Conservation (phyloP, 2,113 vertebrate genomes). For the Lophotis ruficrista region DNA sequence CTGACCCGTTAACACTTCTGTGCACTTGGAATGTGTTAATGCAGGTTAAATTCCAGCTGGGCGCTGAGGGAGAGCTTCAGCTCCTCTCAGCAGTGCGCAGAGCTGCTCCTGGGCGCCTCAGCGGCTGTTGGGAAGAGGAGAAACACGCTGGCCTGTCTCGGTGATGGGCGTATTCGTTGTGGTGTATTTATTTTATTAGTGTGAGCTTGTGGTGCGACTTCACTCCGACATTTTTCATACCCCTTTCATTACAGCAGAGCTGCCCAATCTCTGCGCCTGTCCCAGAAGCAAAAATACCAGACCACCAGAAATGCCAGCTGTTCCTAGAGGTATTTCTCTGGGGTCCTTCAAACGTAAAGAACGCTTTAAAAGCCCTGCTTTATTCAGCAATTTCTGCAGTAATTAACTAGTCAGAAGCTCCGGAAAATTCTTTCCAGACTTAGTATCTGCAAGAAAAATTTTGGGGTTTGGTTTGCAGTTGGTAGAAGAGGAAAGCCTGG, state of each 20-base stretch:
- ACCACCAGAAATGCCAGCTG: background rate
- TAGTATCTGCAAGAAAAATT: background rate
- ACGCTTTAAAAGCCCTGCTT: background rate
- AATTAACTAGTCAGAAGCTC: background rate
- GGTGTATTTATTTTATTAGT: background rate
- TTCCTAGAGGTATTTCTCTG: background rate
- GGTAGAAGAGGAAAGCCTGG: background rate
- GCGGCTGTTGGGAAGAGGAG: background rate
- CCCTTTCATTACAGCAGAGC: background rate
- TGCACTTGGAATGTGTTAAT: background rate
- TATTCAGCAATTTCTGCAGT: background rate
- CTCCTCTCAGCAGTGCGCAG: background rate
- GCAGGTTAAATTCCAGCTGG: slow-evolving; percentile 26
- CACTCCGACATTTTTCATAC: fast-evolving
- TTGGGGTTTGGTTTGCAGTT: background rate
- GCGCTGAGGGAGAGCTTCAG: background rate
- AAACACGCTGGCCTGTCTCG: background rate
- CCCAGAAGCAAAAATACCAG: background rate
- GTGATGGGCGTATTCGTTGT: background rate
- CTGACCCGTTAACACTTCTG: slow-evolving; percentile 35
- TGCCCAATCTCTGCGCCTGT: background rate
- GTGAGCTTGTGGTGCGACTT: background rate
- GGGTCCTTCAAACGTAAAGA: background rate
- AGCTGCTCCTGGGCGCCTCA: background rate
- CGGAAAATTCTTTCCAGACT: background rate